phyloP scores from a whole-genome alignment of 1,140 invertebrate species.

The Drosophila erecta region DNA sequence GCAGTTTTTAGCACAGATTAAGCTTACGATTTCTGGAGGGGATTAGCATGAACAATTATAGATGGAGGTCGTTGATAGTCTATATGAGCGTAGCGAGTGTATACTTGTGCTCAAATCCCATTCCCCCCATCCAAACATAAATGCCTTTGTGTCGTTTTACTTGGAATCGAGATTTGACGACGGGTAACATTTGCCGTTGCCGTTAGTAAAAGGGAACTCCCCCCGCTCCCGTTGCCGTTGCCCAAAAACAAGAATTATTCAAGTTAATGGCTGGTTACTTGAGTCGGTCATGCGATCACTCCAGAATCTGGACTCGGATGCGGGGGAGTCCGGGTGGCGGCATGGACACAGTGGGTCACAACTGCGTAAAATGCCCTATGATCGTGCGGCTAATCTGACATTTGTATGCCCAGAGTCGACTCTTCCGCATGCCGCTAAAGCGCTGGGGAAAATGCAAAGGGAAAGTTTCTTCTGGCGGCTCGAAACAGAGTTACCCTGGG shows the following conservation, averaged over 20 bases:
- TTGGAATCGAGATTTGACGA: constrained; percentile 33
- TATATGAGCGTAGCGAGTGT: background rate
- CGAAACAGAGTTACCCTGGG: constrained; percentile 27
- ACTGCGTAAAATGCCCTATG: constrained; percentile 61
- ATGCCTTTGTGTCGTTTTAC: constrained; percentile 43
- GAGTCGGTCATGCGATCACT: constrained; percentile 52
- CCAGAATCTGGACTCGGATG: constrained; percentile 1
- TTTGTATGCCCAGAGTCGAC: constrained; percentile 58
- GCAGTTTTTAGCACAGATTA: constrained; percentile 71
- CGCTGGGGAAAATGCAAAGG: constrained; percentile 21
- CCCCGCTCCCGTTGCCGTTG: constrained; percentile 4
- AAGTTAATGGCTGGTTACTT: constrained; percentile 54
- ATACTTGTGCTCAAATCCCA: constrained; percentile 19
- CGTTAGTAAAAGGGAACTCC: constrained; percentile 28
- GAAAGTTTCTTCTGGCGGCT: constrained; percentile 21
- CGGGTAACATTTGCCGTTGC: constrained; percentile 58
- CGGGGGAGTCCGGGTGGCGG: background rate
- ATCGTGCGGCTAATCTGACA: constrained; percentile 54
- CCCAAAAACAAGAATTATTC: constrained; percentile 37
- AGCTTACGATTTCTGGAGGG: constrained; percentile 59
- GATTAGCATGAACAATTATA: constrained; percentile 78
- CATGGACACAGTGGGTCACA: constrained; percentile 43
- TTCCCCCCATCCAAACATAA: constrained; percentile 6
- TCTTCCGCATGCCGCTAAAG: constrained; percentile 59
- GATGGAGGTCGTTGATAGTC: constrained; percentile 73